These are phyloP conservation scores for Busseola fusca DNA, from an alignment of 2,888 invertebrate genomes.

Conservation along the genomic window DNA sequence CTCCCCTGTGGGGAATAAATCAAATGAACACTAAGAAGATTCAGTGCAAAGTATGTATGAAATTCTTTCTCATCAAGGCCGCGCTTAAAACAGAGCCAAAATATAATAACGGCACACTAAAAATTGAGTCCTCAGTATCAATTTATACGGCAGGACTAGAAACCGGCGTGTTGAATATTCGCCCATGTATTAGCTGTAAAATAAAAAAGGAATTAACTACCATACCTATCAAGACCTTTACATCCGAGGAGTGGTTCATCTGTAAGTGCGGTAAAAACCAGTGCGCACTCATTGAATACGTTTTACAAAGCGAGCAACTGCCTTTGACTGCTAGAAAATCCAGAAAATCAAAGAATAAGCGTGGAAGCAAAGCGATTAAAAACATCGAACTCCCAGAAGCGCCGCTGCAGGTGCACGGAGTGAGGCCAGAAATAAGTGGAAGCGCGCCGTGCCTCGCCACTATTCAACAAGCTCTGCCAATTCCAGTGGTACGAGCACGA, in stretches of 20 bases:
- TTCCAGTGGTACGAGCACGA: no score
- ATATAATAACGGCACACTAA: no score
- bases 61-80: no score
- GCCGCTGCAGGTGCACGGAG: no score
- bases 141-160: slow-evolving; percentile 12
- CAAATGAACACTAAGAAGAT: no score
- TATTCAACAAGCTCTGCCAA: no score
- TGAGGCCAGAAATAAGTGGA: no score
- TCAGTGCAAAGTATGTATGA: no score
- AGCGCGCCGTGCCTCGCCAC: no score
- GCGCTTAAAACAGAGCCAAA: no score
- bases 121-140: slow-evolving; percentile 8
- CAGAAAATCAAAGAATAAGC: slow-evolving; percentile 3
- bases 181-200: neutral
- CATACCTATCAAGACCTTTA: no score
- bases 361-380: neutral
- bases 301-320: neutral
- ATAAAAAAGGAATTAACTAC: slow-evolving; percentile 1
- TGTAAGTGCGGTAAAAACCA: neutral
- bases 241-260: neutral
- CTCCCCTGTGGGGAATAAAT: no score
- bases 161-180: neutral
- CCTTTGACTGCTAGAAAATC: neutral
- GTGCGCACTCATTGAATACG: neutral
- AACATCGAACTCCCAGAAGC: neutral